Evolutionary conservation across 2,113 vertebrate genomes (phyloP), one percentile per base, ranked within the genome.

Genomic region (Scophthalmus maximus): DNA sequence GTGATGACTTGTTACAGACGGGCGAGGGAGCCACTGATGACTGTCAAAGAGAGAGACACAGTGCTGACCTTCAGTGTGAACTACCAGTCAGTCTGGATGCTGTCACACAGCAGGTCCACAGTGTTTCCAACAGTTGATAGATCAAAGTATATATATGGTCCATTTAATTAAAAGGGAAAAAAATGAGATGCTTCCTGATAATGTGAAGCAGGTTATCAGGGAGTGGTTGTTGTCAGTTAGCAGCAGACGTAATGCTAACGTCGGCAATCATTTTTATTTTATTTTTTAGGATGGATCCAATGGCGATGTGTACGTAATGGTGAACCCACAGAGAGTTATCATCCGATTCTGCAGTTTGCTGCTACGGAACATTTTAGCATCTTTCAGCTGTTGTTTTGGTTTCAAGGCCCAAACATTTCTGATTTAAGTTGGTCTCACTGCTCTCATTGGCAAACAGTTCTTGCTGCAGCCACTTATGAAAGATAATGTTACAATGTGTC

Each of bases 1-100:
- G 51, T 69, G 73, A 75, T 71, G 81, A 84, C 30, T 46, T 50
- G 42, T 52, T 73, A 23, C 22, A 65, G 57, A 26, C 57, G 66
- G 55, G 23, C 47, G 50, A 73, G 44, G 34, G 38, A 69, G 71
- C 36, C 47, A 11, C 51, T 62, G 58, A 67, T 40, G 55, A 68
- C 60, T 18, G 58, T 42, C 32, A 44, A 5, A 61, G 11, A 42
- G 36, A 26, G 18, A 49, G n/a, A 68, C 22, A 36, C 15, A 36
- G 27, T 68, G 73, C 71, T 73, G 69, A 62, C 30, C 12, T 18
- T 27, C 17, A 32, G 69, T n/a, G 65, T 10, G 6, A 46, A 46
- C 42, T 20, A 7, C 8, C 3, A 46, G 42, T n/a, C 42, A 8
- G 18, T 46, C 46, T 59, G 36, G 68, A 74, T 23, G 7, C 40